phyloP scores from a whole-genome alignment of 2,888 invertebrate species.

The Erebia ligea region DNA sequence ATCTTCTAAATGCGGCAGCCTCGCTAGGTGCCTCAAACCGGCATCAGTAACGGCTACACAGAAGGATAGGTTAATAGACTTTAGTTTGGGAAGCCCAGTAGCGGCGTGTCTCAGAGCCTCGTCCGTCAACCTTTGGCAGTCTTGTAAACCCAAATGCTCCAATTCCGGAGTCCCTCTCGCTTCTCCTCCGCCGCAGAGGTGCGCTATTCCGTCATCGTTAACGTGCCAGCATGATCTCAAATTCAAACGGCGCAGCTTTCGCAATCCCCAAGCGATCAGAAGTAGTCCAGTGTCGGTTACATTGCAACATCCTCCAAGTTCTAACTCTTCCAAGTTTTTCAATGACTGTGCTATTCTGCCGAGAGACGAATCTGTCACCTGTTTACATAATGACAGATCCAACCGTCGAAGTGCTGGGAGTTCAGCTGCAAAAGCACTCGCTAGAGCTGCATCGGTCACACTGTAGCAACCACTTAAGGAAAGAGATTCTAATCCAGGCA shows the following conservation, averaged over 20 bases:
- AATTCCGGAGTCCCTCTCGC: slow-evolving; percentile 92
- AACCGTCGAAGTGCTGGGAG: slow-evolving; percentile 90
- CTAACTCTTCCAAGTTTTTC: slow-evolving; percentile 93
- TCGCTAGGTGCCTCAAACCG: slow-evolving; percentile 93
- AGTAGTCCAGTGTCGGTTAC: slow-evolving; percentile 94
- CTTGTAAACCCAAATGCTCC: slow-evolving; percentile 94
- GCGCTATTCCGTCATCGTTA: slow-evolving; percentile 94
- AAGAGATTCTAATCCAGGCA: slow-evolving; percentile 93
- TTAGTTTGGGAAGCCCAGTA: slow-evolving; percentile 90
- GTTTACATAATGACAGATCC: slow-evolving; percentile 96
- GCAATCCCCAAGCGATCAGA: slow-evolving; percentile 93
- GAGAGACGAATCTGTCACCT: slow-evolving; percentile 95
- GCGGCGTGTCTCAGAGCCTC: slow-evolving; percentile 94
- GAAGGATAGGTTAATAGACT: slow-evolving; percentile 95
- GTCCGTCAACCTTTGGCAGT: slow-evolving; percentile 97
- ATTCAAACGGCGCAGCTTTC: slow-evolving; percentile 92
- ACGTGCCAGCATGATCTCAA: slow-evolving; percentile 96
- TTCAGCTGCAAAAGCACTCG: slow-evolving; percentile 91
- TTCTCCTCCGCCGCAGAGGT: slow-evolving; percentile 89
- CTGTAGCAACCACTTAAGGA: slow-evolving; percentile 97
- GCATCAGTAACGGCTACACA: slow-evolving; percentile 97
- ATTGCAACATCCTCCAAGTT: slow-evolving; percentile 95
- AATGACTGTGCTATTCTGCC: slow-evolving; percentile 92
- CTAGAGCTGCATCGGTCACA: slow-evolving; percentile 93
- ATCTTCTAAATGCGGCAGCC: slow-evolving; percentile 92